Evolutionary conservation across 2,888 invertebrate genomes (phyloP), one percentile per base, ranked within the genome.

Genomic region (Eupithecia centaureata): DNA sequence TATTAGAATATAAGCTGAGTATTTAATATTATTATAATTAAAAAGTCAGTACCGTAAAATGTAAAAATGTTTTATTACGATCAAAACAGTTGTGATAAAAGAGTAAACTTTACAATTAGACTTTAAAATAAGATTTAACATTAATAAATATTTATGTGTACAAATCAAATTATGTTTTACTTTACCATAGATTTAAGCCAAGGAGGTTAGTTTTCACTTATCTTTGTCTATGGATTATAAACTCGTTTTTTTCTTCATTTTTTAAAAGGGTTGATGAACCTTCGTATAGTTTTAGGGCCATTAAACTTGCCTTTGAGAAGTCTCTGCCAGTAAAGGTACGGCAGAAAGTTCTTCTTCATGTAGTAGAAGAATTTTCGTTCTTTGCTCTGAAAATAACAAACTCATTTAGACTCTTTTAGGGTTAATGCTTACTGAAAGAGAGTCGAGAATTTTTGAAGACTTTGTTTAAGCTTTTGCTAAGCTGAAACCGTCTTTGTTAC

Each of bases 281-380:
- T 95, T 60, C 96, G 91, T 51, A 95, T 79, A 0, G 81, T 76
- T 25, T 85, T 91, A 0, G 96, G 96, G 8, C 97, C 97, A 82
- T 96, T 95, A 97, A 97, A 98, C 71, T 94, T 90, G 0, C 97
- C 97, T 67, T 95, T 96, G 13, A 98, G 83, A 94, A 98, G 95
- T 30, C 95, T 86, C 65, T 95, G 92, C 99, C 99, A 99, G 83
- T 99, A 99, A 0, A 99, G 81, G 10, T 93, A 81, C 0, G 99
- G 99, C 94, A 99, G 96, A 0, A 96, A 71, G 68, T 96, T 94
- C 78, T 96, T 96, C 86, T 98, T 98, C 91, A 99, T 82, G 5
- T 95, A 83, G 83, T 95, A 98, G 94, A 97, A 95, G 0, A 94
- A 70, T 5, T 90, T 89, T 0, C 94, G 86, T 78, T 95, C 95